These are phyloP conservation scores for Rotaria socialis DNA, from an alignment of 2,888 invertebrate species.

Conservation along the genomic window DNA sequence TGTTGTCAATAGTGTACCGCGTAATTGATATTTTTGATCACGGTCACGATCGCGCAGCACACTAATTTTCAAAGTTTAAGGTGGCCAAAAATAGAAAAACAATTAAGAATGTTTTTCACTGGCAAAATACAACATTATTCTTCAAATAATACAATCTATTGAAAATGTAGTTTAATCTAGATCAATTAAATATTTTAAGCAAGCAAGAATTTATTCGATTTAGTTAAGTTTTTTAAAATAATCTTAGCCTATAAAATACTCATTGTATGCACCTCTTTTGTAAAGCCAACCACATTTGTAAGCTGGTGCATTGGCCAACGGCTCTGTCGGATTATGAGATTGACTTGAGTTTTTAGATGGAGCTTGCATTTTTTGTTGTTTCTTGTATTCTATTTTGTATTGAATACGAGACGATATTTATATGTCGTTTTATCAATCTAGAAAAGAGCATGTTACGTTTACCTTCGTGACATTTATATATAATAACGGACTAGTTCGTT, in stretches of 20 bases:
- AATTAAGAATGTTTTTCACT: no score
- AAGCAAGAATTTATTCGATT: not conserved
- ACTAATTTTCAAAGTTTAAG: no score
- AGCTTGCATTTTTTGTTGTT: not conserved
- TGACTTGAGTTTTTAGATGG: not conserved
- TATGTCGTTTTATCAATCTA: not conserved
- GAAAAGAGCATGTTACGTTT: not conserved
- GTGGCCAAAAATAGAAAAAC: no score
- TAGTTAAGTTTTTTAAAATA: not conserved
- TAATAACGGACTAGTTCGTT: not conserved
- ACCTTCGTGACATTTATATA: not conserved
- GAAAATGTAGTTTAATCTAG: no score
- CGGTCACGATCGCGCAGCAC: no score
- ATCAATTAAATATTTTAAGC: no score
- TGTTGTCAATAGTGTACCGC: no score
- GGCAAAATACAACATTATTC: no score
- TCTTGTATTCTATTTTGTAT: not conserved
- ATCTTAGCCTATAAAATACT: no score
- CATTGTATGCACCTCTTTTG: slow-evolving; percentile 5
- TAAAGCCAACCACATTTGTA: slow-evolving; percentile 13
- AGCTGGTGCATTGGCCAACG: not conserved
- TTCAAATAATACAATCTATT: no score
- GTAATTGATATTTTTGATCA: no score
- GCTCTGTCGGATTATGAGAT: not conserved
- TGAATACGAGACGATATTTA: not conserved